Conservation (phyloP, 1,140 invertebrate species). For the Drosophila tropicalis region DNA sequence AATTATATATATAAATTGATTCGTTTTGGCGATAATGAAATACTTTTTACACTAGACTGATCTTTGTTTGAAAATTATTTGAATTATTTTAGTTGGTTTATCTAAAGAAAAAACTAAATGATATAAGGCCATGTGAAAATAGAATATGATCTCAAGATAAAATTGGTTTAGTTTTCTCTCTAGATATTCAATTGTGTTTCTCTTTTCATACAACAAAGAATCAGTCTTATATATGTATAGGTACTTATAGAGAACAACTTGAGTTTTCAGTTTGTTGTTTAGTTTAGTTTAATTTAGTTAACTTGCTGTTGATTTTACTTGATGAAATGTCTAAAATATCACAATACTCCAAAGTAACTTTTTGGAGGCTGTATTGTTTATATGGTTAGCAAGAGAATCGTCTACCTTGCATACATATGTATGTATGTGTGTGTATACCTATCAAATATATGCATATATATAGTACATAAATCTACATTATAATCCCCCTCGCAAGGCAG, state of each 20-base stretch:
- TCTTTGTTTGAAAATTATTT: not conserved
- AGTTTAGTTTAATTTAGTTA: not conserved
- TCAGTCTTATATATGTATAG: conserved; percentile 7
- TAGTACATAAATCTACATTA: conserved; percentile 23
- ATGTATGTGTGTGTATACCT: not conserved
- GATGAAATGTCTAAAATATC: conserved; percentile 2
- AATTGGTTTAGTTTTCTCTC: not conserved
- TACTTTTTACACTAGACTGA: conserved; percentile 10
- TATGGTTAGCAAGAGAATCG: conserved; percentile 13
- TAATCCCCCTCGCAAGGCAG: conserved; percentile 7
- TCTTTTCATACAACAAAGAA: conserved; percentile 4
- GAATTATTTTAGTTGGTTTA: not conserved
- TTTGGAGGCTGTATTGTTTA: conserved; percentile 2
- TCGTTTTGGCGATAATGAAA: conserved; percentile 21
- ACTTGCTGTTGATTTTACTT: not conserved
- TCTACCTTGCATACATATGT: no score
- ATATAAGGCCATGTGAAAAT: no score
- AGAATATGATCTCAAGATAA: not conserved
- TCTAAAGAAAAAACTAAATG: conserved; percentile 1
- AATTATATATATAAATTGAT: not conserved
- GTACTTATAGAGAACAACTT: not conserved
- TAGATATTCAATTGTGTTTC: not conserved
- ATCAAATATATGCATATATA: conserved; percentile 17
- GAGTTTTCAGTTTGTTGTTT: not conserved
- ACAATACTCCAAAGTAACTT: not conserved